Base-by-base conservation (phyloP, 2,888 invertebrate species). In the Trimorus sp. region DNA sequence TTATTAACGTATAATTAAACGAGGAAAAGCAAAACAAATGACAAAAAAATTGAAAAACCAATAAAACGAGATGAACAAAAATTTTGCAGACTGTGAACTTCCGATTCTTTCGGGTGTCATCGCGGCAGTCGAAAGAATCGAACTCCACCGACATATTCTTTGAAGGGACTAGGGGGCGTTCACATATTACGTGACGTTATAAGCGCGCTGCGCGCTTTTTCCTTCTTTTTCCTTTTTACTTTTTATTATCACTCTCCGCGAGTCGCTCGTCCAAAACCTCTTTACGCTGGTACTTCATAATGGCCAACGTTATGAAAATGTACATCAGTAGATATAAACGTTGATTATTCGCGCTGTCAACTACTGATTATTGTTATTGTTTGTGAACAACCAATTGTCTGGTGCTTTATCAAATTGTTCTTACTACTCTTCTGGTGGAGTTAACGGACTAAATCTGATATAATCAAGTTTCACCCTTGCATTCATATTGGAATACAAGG, bases 1-100 rank as follows among this genome's bases (percentile, higher is more conserved):
- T 89, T 89, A 88, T 89, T 88, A 88, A 88, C 86, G 86, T 89
- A 89, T 89, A 88, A 89, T 88, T 83, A 82, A 80, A 82, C 69
- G 66, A 80, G 37, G 11, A 75, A 84, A 84, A 80, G 48, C 74
- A 70, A 80, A 80, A 76, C 62, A 75, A 84, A 84, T 84, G 81
- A 84, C 69, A 70, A 84, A 81, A 84, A 84, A 77, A 73, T 66
- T 38, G 77, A 75, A 83, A 74, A 62, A 76, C 62, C 63, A 79
- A 83, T 81, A 81, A 81, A 76, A 81, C n/a, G 70, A 82, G 59
- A 74, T 66, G 59, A 73, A 76, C 42, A 59, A 66, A 65, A 40
- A 54, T 56, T 58, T 66, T 71, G 75, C 71, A 71, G 42, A 73
- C 45, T 77, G 73, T 81, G 81, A 81, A 81, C 77, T 77, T 81